Percentiles rank a stretch among this genome's conserved stretches.
phyloP scores from a whole-genome alignment of 2,888 invertebrate genomes.

The Andrena trimmerana region DNA sequence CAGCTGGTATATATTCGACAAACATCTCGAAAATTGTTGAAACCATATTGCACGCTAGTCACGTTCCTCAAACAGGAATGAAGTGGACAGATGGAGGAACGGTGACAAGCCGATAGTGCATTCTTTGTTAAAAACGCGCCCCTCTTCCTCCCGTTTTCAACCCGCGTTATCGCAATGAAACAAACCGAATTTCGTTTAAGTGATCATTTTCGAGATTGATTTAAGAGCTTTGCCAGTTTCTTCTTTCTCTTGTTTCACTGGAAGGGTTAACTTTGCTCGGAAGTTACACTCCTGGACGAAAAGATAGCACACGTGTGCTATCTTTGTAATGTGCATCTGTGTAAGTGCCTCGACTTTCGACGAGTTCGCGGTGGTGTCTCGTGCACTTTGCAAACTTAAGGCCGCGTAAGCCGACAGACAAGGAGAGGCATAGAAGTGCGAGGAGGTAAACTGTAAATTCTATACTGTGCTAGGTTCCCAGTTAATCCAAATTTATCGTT shows the following conservation, averaged over 20 bases:
- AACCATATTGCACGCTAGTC: conserved; percentile 52
- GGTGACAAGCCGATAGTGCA: not conserved
- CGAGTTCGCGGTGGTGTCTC: not conserved
- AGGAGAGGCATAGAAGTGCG: not conserved
- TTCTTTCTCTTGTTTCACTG: not conserved
- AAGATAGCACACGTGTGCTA: no score
- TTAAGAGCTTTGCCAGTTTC: not conserved
- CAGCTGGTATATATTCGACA: not conserved
- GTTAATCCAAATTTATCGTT: conserved; percentile 12
- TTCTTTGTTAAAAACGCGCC: not conserved
- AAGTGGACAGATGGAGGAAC: conserved; percentile 1
- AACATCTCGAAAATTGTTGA: conserved; percentile 36
- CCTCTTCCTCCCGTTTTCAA: no score
- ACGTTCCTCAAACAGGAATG: conserved; percentile 66
- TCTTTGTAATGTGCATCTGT: no score
- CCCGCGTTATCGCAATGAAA: no score
- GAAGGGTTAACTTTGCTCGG: no score
- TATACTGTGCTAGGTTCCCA: not conserved
- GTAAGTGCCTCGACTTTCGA: not conserved
- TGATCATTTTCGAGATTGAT: no score
- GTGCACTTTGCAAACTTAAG: not conserved
- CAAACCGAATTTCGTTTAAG: no score
- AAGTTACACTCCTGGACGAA: no score
- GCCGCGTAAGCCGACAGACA: not conserved
- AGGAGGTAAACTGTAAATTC: not conserved